Conservation (phyloP, 2,797 vertebrate species). For the Pogoniulus pusillus region DNA sequence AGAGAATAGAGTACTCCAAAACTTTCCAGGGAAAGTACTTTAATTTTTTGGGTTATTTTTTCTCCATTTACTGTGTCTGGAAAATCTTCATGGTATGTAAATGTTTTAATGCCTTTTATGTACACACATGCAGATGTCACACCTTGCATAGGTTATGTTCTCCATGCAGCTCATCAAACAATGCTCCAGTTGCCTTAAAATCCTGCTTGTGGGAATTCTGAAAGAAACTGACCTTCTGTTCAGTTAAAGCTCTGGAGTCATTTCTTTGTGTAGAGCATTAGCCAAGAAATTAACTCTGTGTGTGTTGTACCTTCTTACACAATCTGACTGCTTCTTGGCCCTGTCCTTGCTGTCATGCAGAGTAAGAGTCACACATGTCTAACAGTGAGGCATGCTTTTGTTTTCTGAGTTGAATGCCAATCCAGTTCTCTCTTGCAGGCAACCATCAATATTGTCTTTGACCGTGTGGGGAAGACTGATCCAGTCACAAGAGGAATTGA, state of each 20-base stretch:
- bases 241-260: background rate
- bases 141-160: background rate
- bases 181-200: background rate
- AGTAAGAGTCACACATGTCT: accelerated
- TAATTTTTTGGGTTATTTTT: slow-evolving; percentile 98
- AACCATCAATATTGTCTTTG: slow-evolving; percentile 99
- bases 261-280: background rate
- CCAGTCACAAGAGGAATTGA: slow-evolving; percentile 98
- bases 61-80: slow-evolving; percentile 99
- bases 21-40: slow-evolving; percentile 99
- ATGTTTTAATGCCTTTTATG: background rate
- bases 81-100: slow-evolving; percentile 98
- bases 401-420: background rate
- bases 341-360: background rate
- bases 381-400: background rate
- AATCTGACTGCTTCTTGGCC: accelerated
- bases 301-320: background rate
- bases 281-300: background rate
- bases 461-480: slow-evolving; percentile 97
- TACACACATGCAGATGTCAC: background rate
- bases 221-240: background rate
- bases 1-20: slow-evolving; percentile 97
- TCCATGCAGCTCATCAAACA: background rate
- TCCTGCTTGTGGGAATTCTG: background rate
- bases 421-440: slow-evolving; percentile 78